Evolutionary conservation across 2,797 vertebrate genomes (phyloP).

Genomic region (Gadopsis bispinosus): DNA sequence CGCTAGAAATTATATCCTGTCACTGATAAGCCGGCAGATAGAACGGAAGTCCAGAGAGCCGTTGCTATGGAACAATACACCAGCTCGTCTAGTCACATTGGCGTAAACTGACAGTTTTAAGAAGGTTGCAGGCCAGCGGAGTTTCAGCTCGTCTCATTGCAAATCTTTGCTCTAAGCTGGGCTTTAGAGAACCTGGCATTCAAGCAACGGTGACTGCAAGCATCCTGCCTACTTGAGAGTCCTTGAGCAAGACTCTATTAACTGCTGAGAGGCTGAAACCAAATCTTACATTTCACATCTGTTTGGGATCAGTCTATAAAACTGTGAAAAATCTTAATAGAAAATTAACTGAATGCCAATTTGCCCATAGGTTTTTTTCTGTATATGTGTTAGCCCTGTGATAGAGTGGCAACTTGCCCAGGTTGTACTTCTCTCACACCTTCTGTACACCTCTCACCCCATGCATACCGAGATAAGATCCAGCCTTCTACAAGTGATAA

Average conservation of each 20-base stretch:
- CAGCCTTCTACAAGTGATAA: background rate
- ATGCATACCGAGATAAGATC: background rate
- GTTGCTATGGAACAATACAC: too few species aligned
- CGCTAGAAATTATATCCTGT: too few species aligned
- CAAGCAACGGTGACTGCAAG: conserved; percentile 1
- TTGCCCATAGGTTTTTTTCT: background rate
- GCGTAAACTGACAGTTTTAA: too few species aligned
- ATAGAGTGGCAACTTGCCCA: background rate
- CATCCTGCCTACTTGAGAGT: background rate
- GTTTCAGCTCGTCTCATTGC: too few species aligned
- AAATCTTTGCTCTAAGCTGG: too few species aligned
- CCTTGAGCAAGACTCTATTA: background rate
- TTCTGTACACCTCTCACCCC: background rate
- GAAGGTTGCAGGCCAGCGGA: too few species aligned
- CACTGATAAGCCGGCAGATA: too few species aligned
- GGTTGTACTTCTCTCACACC: background rate
- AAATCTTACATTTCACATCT: conserved; percentile 2
- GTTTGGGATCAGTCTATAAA: background rate
- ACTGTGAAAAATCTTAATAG: background rate
- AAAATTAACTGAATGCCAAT: background rate
- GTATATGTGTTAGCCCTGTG: background rate
- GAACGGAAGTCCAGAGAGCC: too few species aligned
- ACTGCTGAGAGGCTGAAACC: background rate
- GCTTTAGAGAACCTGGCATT: background rate
- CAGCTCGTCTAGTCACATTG: too few species aligned